Conservation (phyloP, 2,113 vertebrate species). For the Panthera leo region DNA sequence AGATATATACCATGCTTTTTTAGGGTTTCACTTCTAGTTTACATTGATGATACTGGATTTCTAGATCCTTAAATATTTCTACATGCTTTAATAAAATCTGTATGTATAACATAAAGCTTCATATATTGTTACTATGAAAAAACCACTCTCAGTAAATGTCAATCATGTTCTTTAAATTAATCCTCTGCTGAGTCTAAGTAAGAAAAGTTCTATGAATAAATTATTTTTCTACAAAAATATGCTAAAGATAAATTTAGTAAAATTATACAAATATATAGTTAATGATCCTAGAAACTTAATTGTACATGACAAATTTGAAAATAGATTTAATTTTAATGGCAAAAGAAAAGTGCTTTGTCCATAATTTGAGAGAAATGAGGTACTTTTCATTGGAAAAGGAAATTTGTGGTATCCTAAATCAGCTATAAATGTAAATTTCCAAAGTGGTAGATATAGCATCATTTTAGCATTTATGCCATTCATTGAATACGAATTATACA, state of each 20-base stretch:
- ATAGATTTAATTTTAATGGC: conserved; percentile 36
- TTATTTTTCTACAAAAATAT: conserved; percentile 22
- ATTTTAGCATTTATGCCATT: conserved; percentile 7
- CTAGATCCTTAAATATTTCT: neutral
- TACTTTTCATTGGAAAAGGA: neutral
- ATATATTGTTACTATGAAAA: neutral
- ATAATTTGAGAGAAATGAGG: conserved; percentile 6
- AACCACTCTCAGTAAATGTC: neutral
- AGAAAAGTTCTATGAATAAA: neutral
- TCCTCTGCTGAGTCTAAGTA: neutral
- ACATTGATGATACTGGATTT: neutral
- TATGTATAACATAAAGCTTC: neutral
- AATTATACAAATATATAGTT: neutral
- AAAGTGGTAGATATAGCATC: neutral
- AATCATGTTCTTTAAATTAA: neutral
- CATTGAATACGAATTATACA: neutral
- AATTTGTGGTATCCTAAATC: neutral
- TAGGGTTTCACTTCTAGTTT: conserved; percentile 8
- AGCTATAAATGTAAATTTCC: neutral
- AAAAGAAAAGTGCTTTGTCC: neutral
- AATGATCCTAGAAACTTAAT: conserved; percentile 1
- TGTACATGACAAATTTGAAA: conserved; percentile 1
- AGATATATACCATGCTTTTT: neutral
- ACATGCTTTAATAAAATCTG: neutral
- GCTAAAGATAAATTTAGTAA: conserved; percentile 28